These are phyloP conservation scores for Nephila pilipes DNA, from an alignment of 1,140 invertebrate species.

Conservation along the genomic window DNA sequence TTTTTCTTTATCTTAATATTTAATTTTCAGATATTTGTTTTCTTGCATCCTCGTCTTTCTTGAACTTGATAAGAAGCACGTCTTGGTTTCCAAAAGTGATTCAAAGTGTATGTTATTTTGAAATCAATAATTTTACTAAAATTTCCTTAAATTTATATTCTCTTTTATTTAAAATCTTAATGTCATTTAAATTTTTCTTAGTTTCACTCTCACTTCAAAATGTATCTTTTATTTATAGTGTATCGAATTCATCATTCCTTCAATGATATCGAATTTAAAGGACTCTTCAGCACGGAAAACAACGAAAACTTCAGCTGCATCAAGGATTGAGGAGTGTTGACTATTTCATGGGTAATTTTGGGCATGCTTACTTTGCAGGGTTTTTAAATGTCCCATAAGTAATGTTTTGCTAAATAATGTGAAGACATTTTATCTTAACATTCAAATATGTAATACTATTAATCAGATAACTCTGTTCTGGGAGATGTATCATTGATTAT, in stretches of 20 bases:
- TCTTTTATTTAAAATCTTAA: too few species aligned
- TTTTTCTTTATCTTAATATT: background rate
- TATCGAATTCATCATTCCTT: constrained; percentile 19
- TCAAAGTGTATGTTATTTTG: background rate
- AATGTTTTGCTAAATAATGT: background rate
- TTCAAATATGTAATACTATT: too few species aligned
- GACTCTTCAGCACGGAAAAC: background rate
- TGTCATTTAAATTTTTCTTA: too few species aligned
- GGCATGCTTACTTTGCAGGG: background rate
- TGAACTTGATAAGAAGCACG: background rate
- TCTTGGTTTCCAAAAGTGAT: background rate
- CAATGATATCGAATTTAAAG: background rate
- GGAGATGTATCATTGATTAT: too few species aligned
- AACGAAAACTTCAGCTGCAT: constrained; percentile 1
- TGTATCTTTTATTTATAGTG: background rate
- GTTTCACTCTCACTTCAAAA: too few species aligned
- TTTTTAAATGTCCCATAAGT: background rate
- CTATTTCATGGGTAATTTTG: background rate
- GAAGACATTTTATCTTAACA: background rate
- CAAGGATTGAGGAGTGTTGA: constrained; percentile 90
- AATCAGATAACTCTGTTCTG: too few species aligned
- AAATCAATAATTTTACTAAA: too few species aligned
- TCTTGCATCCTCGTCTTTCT: background rate
- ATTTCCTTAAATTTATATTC: too few species aligned
- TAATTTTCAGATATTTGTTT: background rate